Evolutionary conservation across 1,140 invertebrate genomes (phyloP), one percentile per base, ranked within the genome.

Genomic region (Anoplolepis gracilipes): DNA sequence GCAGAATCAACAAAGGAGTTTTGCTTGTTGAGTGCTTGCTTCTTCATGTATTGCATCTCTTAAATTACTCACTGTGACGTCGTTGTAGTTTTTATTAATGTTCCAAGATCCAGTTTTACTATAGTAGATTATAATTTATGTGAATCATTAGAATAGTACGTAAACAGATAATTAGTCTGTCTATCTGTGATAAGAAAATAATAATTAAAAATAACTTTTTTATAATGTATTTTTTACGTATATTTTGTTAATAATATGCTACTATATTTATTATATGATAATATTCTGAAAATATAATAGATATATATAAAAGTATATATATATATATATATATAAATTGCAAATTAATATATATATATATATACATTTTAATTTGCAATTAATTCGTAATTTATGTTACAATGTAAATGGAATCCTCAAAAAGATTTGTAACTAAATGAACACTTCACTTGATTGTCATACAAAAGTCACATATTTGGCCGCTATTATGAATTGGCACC

Each of bases 1-100:
- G 86, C 64, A 78, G 75, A 76, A 46, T 10, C 73, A 85, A 90
- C 88, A 90, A 87, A 87, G 82, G 49, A 36, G 57, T 39, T 61
- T 75, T 25, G 33, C n/a, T 72, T 42, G 13, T 89, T 22, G 49
- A 89, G 76, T 79, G n/a, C 39, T 73, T 73, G 8, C 22, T 25
- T 22, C 53, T 82, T 28, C 67, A 19, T 13, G n/a, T 61, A 82
- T 73, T 61, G 53, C 10, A 33, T 59, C 7, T 46, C 62, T 82
- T 82, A 25, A 59, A 82, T 61, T 33, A 57, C 7, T 81, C 25
- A 42, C 36, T 39, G 16, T 59, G 4, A 22, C 2, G 39, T 69
- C 42, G 53, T 22, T 2, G 25, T 19, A 59, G 42, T 59, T 72
- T 72, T 72, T 28, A 57, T 46, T n/a, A 22, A 70, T 8, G n/a